Base-by-base conservation (phyloP, 1,140 invertebrate species). In the Melanaphis sacchari region DNA sequence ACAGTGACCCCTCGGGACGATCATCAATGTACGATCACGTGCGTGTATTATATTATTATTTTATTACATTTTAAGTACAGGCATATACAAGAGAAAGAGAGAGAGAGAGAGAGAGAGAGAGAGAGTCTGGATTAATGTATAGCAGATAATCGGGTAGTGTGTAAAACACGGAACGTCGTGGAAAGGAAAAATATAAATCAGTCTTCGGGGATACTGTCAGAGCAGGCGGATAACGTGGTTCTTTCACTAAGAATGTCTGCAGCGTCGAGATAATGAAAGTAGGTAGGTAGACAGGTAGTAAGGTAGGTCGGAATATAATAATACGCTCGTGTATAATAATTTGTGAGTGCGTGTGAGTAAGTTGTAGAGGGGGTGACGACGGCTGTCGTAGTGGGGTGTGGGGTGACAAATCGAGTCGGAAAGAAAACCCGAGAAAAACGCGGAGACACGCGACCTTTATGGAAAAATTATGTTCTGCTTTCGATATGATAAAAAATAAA, bases 381-480 rank as follows among this genome's bases (percentile, higher is more conserved):
- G 59, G 59, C 31, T n/a, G 59, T 36, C 59, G 4, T 6, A n/a
- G 15, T 76, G 59, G 54, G 5, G 4, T 76, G 15, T 76, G 59
- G 59, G 59, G 59, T 36, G 82, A 84, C 82, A 84, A 84, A 84
- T 82, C 82, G 82, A 40, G 82, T 40, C 24, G 24, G 11, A 41
- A 24, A 6, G 38, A 84, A 84, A 40, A 40, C 38, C 81, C 38
- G 81, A 84, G 38, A 40, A 84, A 40, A 41, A 84, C 9, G 40
- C 38, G 40, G 26, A 84, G 9, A 84, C 82, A 84, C 38, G 38
- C 22, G 38, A 26, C 82, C 82, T 84, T 84, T 84, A 41, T 5
- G 22, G 21, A 84, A 84, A 84, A 84, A 84, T 84, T 84, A 84
- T 84, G 82, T 84, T 41, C 38, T 40, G 82, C 38, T 84, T 84